phyloP scores from a whole-genome alignment of 2,888 invertebrate genomes.

The Pseudococcus longispinus region DNA sequence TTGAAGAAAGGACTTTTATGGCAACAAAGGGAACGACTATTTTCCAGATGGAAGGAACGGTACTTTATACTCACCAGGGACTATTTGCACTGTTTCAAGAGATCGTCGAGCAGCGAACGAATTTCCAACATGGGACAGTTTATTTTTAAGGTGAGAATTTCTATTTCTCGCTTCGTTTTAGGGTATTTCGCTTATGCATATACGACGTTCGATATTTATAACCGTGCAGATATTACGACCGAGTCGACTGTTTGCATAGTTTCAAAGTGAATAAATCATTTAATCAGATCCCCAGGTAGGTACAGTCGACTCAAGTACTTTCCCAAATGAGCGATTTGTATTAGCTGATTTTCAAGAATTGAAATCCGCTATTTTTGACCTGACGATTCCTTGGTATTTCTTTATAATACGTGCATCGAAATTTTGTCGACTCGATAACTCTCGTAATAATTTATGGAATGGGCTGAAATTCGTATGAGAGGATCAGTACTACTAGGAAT shows the following conservation, averaged over 20 bases:
- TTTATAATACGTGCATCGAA: too few species aligned
- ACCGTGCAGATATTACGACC: neutral
- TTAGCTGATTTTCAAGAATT: too few species aligned
- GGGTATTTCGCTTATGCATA: neutral
- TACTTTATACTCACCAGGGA: slow-evolving; percentile 72
- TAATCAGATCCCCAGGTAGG: neutral
- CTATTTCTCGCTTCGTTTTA: neutral
- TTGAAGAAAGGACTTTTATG: slow-evolving; percentile 71
- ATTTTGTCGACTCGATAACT: too few species aligned
- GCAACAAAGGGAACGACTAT: slow-evolving; percentile 71
- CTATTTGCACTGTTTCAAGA: slow-evolving; percentile 72
- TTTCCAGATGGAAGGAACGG: slow-evolving; percentile 73
- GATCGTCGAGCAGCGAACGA: slow-evolving; percentile 68
- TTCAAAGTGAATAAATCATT: neutral
- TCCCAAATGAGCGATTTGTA: neutral
- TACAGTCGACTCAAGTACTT: neutral
- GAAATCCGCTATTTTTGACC: too few species aligned
- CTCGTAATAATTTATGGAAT: too few species aligned
- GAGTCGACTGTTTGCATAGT: neutral
- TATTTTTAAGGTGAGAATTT: slow-evolving; percentile 68
- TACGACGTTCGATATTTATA: neutral
- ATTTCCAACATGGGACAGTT: slow-evolving; percentile 74
- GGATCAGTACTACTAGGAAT: too few species aligned
- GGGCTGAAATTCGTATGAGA: too few species aligned
- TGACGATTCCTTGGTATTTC: too few species aligned